Evolutionary conservation across 2,888 invertebrate species (phyloP).

Genomic region (Cheilosia vulpina): DNA sequence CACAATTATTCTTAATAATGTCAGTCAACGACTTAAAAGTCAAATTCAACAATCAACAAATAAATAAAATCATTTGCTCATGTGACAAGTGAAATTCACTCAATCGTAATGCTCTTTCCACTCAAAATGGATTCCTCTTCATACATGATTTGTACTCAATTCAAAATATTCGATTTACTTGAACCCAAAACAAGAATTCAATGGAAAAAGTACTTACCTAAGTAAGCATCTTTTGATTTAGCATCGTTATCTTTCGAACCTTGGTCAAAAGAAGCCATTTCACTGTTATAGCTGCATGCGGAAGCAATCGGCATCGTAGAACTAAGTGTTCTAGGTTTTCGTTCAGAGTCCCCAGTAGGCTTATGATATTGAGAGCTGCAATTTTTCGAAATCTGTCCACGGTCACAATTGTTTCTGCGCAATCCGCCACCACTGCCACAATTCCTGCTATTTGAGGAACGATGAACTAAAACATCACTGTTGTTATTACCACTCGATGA

Average conservation of each 20-base stretch:
- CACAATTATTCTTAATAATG: too few species aligned
- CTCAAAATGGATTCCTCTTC: too few species aligned
- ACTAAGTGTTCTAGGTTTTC: constrained; percentile 23
- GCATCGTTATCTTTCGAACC: constrained; percentile 19
- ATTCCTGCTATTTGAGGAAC: constrained; percentile 48
- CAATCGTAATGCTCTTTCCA: too few species aligned
- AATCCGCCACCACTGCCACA: constrained; percentile 30
- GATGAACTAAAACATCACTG: constrained; percentile 48
- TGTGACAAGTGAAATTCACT: too few species aligned
- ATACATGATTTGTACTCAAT: too few species aligned
- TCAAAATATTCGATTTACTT: neutral
- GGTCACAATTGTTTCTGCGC: constrained; percentile 48
- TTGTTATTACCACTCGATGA: constrained; percentile 62
- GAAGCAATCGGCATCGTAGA: constrained; percentile 25
- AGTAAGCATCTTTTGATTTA: constrained; percentile 41
- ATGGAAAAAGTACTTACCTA: constrained; percentile 16
- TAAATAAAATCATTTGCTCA: too few species aligned
- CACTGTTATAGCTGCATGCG: constrained; percentile 33
- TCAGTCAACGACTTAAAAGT: neutral
- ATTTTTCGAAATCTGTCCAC: constrained; percentile 30
- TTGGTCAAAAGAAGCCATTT: constrained; percentile 26
- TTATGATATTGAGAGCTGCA: constrained; percentile 36
- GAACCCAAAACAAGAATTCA: neutral
- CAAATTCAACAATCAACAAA: too few species aligned
- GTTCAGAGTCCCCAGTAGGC: constrained; percentile 20